phyloP scores from a whole-genome alignment of 2,888 invertebrate genomes.

The Allacma fusca region DNA sequence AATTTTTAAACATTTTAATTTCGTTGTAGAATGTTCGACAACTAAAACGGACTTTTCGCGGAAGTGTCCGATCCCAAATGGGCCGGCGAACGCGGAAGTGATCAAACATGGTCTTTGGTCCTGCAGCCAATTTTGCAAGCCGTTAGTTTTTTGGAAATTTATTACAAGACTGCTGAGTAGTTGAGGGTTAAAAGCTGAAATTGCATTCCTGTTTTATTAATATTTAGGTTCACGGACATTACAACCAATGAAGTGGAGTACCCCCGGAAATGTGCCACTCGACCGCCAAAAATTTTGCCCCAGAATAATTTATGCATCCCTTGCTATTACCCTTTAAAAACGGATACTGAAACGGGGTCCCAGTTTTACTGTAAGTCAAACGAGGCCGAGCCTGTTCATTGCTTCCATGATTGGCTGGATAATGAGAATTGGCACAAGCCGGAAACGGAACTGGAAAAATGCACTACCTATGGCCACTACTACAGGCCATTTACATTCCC shows the following conservation, averaged over 20 bases:
- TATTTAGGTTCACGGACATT: constrained; percentile 47
- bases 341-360: constrained; percentile 47
- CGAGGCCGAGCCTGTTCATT: constrained; percentile 31
- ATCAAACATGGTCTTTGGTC: constrained; percentile 54
- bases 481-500: constrained; percentile 48
- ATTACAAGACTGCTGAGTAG: no score
- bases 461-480: constrained; percentile 59
- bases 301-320: constrained; percentile 43
- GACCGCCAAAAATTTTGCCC: constrained; percentile 26
- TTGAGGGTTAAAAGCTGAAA: no score
- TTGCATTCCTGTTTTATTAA: no score
- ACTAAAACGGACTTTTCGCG: constrained; percentile 52
- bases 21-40: constrained; percentile 47
- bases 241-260: constrained; percentile 49
- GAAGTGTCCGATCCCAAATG: constrained; percentile 54
- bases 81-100: constrained; percentile 51
- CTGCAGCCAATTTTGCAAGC: constrained; percentile 53
- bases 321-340: constrained; percentile 45
- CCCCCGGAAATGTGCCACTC: constrained; percentile 43
- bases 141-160: no score
- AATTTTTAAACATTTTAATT: no score
- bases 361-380: constrained; percentile 48
- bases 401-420: constrained; percentile 53
- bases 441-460: constrained; percentile 51
- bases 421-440: constrained; percentile 55